Evolutionary conservation across 2,113 vertebrate genomes (phyloP), one percentile per base, ranked within the genome.

Genomic region (Ornithorhynchus anatinus): DNA sequence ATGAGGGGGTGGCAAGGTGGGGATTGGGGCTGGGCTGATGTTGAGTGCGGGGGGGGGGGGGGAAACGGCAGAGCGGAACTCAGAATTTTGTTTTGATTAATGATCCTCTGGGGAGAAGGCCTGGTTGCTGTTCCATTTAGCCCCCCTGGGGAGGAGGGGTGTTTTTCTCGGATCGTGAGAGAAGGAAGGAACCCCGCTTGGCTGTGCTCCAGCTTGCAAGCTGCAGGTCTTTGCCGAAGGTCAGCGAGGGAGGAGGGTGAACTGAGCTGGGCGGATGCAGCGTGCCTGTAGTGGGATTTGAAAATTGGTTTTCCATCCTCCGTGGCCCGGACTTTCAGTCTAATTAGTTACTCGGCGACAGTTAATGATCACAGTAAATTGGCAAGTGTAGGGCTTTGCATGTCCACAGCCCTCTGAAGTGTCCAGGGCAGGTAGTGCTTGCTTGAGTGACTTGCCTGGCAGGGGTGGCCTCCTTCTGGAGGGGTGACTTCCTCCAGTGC

Each of bases 261-360:
- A 44, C 29, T 37, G 53, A 25, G 27, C n/a, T 20, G 50, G 22
- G 48, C 29, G 33, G 53, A 25, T 10, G 57, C 43, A 53, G 75
- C 67, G 59, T 78, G 68, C 74, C 54, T 69, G 40, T 37, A 68
- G 53, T 59, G n/a, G 45, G 62, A 29, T 67, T 76, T 76, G 45
- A 50, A 73, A 70, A 75, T 59, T 64, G 37, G 32, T 47, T 54
- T 73, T 76, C 71, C 64, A n/a, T 80, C 50, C 57, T 82, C 70
- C 75, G 42, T 56, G 80, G 73, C 63, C 59, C 80, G 42, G 64
- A 29, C 58, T 84, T 78, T 65, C 73, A 73, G 78, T 74, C 82
- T 80, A 87, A 85, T 87, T 87, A 78, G 68, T 48, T 57, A 44
- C 22, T 43, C 80, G 78, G 72, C 80, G 68, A 73, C 64, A 42